phyloP scores from a whole-genome alignment of 2,113 vertebrate genomes.

The Melierax canorus region DNA sequence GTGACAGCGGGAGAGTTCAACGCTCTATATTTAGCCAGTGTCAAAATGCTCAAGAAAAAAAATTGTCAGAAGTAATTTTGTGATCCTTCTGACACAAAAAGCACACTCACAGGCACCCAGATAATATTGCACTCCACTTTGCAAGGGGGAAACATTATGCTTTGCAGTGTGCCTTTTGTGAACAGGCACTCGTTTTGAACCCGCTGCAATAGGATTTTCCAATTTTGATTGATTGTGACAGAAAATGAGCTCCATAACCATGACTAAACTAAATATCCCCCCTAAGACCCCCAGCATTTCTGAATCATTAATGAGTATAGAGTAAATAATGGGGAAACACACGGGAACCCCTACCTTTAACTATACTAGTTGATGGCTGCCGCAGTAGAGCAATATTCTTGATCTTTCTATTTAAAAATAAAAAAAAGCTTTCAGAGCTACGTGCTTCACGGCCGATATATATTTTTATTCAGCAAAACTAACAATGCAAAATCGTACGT shows the following conservation, averaged over 20 bases:
- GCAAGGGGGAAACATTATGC: background rate
- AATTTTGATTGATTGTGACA: background rate
- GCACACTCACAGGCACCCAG: background rate
- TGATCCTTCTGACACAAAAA: background rate
- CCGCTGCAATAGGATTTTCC: background rate
- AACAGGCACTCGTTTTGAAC: background rate
- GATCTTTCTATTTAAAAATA: background rate
- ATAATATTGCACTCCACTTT: background rate
- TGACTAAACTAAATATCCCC: background rate
- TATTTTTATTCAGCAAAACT: background rate
- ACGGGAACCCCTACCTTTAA: background rate
- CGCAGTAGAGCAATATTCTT: too few species aligned
- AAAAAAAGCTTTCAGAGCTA: background rate
- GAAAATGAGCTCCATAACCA: background rate
- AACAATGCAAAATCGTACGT: fast-evolving
- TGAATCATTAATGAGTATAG: background rate
- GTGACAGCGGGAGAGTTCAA: background rate
- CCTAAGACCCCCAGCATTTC: background rate
- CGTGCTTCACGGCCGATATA: fast-evolving
- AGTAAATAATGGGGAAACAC: background rate
- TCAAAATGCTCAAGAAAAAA: background rate
- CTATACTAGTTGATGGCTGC: fast-evolving
- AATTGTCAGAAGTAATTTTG: background rate
- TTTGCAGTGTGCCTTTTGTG: background rate
- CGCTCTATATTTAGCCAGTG: background rate